phyloP scores from a whole-genome alignment of 1,140 invertebrate genomes.

The Drosophila lacteicornis region DNA sequence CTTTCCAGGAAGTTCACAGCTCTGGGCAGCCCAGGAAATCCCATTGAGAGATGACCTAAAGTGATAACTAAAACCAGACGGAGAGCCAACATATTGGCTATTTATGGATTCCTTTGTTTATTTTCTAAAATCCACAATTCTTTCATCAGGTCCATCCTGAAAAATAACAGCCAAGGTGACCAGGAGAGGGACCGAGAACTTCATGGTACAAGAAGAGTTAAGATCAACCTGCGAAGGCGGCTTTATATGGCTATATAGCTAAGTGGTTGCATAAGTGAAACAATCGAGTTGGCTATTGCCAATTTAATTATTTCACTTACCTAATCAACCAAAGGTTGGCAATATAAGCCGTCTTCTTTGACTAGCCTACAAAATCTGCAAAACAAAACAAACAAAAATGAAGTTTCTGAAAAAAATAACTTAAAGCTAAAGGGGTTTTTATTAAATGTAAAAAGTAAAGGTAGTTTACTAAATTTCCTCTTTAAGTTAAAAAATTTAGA shows the following conservation, averaged over 20 bases:
- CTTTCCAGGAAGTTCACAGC: neutral
- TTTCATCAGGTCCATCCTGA: too few relatives aligned
- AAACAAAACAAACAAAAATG: neutral
- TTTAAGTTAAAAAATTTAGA: too few relatives aligned
- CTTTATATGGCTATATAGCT: neutral
- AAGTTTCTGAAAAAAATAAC: neutral
- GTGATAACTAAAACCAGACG: slow-evolving; percentile 26
- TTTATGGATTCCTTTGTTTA: slow-evolving; percentile 48
- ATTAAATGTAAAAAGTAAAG: too few relatives aligned
- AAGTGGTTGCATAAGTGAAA: neutral
- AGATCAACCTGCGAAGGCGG: too few relatives aligned
- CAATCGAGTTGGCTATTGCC: neutral
- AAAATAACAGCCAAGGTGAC: neutral
- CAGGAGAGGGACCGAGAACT: neutral
- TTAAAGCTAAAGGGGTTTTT: too few relatives aligned
- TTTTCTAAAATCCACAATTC: slow-evolving; percentile 14
- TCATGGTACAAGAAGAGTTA: neutral
- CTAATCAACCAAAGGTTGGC: neutral
- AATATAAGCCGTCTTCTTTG: neutral
- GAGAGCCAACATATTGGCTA: neutral
- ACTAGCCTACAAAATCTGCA: too few relatives aligned
- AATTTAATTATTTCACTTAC: neutral
- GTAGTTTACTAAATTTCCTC: too few relatives aligned
- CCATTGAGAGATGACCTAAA: slow-evolving; percentile 49
- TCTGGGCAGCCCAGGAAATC: slow-evolving; percentile 43